A percentile compares a stretch with the other conserved stretches of the same genome.
Conservation (phyloP, 2,888 invertebrate species). For the Andrena camellia region DNA sequence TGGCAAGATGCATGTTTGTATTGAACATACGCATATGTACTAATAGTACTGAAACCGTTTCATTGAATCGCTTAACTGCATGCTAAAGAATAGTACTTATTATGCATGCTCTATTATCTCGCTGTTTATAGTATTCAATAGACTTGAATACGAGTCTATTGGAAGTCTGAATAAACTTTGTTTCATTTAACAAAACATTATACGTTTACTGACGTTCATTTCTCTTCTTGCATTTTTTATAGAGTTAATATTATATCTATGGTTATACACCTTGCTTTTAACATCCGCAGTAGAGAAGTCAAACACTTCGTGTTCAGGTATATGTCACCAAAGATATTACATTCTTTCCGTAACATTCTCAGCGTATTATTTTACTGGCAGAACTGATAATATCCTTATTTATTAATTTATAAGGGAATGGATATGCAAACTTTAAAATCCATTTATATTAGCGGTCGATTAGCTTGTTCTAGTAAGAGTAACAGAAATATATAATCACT, state of each 20-base stretch:
- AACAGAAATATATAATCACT: no score
- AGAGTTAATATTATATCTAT: constrained; percentile 19
- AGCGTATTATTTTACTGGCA: no score
- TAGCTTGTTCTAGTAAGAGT: no score
- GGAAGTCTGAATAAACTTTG: constrained; percentile 39
- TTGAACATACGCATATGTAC: background rate
- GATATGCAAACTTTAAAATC: no score
- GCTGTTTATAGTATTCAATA: constrained; percentile 34
- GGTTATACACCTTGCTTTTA: constrained; percentile 22
- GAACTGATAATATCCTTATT: no score
- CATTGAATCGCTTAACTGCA: constrained; percentile 18
- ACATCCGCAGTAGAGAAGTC: background rate
- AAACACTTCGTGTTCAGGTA: constrained; percentile 2
- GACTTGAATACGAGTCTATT: constrained; percentile 29
- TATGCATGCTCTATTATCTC: background rate
- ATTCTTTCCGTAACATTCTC: background rate
- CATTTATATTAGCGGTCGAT: no score
- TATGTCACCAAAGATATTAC: constrained; percentile 6
- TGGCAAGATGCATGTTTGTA: background rate
- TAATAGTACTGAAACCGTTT: constrained; percentile 37
- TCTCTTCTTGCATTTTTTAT: constrained; percentile 32
- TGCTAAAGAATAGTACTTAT: background rate
- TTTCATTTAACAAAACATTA: constrained; percentile 7
- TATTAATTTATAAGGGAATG: no score
- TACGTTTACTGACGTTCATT: constrained; percentile 18